Evolutionary conservation across 2,888 invertebrate species (phyloP), one percentile per base, ranked within the genome.

Genomic region (Heliconius ethilla): DNA sequence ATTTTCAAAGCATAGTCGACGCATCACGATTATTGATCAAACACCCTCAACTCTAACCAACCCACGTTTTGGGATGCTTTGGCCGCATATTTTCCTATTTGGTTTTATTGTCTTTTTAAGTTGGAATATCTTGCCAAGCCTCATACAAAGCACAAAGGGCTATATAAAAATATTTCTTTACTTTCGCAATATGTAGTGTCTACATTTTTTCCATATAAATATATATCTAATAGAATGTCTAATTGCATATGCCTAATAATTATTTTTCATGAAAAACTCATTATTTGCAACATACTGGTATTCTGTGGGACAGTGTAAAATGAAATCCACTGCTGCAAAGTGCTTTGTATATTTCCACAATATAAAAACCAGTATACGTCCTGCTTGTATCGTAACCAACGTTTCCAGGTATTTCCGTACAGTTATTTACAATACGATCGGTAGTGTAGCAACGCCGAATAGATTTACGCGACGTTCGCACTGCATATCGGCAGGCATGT

Each of bases 21-120:
- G 70, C 72, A 80, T 75, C 75, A 69, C 75, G 69, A 75, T 76
- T 83, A 83, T 83, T 81, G 83, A 83, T 83, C 83, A 83, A 83
- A 83, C 81, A 78, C 76, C 76, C 73, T 67, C 33, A 51, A 55
- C 65, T 74, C 74, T 62, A 66, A 25, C 66, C 66, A 75, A 75
- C 74, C 74, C 65, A 77, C 72, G 63, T 72, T 79, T 79, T 77
- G 77, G 77, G 79, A 77, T 66, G 70, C 79, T 75, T 77, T 70
- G 65, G 75, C 66, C 75, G 72, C 79, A 79, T 79, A 75, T 76
- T 79, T 75, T 70, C 70, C 55, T 75, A 40, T 45, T 70, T 65
- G 62, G n/a, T 55, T 63, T 79, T 76, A 76, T 79, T 77, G 74
- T 79, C 65, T 72, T 76, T 69, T 70, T 69, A 69, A 75, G 51